Conservation (phyloP, 2,888 invertebrate species). For the Temnothorax rugatulus region DNA sequence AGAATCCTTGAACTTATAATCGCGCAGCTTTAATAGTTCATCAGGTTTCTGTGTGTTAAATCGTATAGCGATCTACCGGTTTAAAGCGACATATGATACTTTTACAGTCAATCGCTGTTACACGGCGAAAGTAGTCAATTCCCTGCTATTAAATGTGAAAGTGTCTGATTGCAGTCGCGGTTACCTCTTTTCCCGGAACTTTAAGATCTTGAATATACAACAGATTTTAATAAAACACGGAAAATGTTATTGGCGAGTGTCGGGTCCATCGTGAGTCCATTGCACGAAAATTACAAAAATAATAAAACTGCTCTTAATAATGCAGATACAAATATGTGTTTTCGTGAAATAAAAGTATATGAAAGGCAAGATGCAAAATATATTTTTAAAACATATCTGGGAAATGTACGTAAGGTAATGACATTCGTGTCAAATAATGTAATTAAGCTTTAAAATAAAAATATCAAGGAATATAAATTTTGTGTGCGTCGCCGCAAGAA, state of each 20-base stretch:
- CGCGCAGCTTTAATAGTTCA: not conserved
- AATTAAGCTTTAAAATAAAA: not conserved
- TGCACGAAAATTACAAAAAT: not conserved
- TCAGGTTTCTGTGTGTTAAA: not conserved
- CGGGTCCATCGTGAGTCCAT: not conserved
- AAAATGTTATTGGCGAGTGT: not conserved
- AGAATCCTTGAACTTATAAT: not conserved
- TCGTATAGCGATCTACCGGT: not conserved
- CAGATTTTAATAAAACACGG: not conserved
- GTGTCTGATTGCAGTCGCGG: not conserved
- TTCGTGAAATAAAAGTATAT: not conserved
- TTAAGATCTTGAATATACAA: not conserved
- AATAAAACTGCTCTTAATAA: not conserved
- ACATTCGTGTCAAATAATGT: not conserved
- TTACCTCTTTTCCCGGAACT: not conserved
- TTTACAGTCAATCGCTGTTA: not conserved
- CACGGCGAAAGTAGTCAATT: slow-evolving; percentile 6
- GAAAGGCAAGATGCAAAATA: not conserved
- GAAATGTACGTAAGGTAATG: not conserved
- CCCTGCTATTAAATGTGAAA: slow-evolving; percentile 15
- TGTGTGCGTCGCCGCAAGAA: not conserved
- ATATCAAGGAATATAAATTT: not conserved
- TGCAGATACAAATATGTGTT: not conserved
- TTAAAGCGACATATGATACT: not conserved
- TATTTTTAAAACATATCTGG: not conserved